These are phyloP conservation scores for Lophius americanus DNA, from an alignment of 2,797 vertebrate species.

Conservation along the genomic window DNA sequence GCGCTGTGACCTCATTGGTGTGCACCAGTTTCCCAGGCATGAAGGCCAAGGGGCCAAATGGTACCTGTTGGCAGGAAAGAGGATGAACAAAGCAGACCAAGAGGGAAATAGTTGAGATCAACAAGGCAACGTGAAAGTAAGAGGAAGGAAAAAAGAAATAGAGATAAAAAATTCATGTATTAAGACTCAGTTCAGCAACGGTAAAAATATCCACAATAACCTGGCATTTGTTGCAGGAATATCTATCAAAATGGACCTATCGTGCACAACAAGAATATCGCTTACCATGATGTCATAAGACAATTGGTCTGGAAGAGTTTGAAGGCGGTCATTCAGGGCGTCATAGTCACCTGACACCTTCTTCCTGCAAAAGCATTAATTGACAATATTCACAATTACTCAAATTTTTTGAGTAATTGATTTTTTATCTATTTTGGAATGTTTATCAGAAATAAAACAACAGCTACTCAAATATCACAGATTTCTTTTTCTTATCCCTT, in stretches of 20 bases:
- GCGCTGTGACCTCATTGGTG: constrained; percentile 94
- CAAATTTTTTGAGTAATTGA: neutral
- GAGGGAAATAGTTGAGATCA: neutral
- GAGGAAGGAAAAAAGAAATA: neutral
- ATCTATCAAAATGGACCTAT: neutral
- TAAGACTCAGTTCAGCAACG: neutral
- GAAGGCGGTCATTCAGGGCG: constrained; percentile 88
- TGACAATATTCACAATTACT: neutral
- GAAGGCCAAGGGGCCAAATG: constrained; percentile 95
- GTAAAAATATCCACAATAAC: neutral
- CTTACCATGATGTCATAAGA: constrained; percentile 95
- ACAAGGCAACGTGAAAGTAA: constrained; percentile 7
- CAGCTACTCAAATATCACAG: too few relatives aligned
- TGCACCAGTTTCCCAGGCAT: constrained; percentile 92
- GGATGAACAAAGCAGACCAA: neutral
- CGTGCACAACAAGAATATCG: constrained; percentile 6
- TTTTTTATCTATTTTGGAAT: neutral
- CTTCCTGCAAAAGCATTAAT: constrained; percentile 80
- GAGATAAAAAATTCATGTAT: neutral
- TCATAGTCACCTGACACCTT: constrained; percentile 92
- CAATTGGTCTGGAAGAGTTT: constrained; percentile 90
- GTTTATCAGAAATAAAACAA: constrained; percentile 10
- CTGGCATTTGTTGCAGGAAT: neutral
- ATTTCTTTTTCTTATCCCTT: too few relatives aligned
- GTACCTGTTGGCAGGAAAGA: constrained; percentile 83